Evolutionary conservation across 2,797 vertebrate species (phyloP), one percentile per base, ranked within the genome.

Genomic region (Leucoraja ocellata): DNA sequence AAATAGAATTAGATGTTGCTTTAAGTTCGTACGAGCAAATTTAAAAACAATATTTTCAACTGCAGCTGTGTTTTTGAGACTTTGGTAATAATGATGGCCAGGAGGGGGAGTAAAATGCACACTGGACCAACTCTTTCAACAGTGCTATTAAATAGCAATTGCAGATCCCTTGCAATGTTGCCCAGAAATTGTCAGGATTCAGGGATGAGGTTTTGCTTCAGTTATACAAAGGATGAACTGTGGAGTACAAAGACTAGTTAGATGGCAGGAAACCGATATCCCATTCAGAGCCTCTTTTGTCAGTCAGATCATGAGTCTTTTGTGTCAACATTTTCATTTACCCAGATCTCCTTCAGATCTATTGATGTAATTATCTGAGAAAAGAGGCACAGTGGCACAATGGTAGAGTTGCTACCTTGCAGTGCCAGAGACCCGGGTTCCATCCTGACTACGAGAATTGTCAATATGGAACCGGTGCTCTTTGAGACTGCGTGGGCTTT

Each of bases 1-100:
- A 63, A 93, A 93, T 76, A 71, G 65, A 32, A 36, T 21, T 78
- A 83, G 88, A 21, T 74, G 39, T 2, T n/a, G 74, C 81, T 73
- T 36, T 39, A 65, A 6, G 36, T 88, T 68, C 32, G n/a, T n/a
- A 61, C 6, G 83, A 32, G n/a, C 21, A 4, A 18, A 32, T 36
- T 88, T 36, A 68, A 68, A 88, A 65, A 63, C 61, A 65, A 36
- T 65, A 8, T 86, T 36, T 80, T 83, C 11, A 83, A 88, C 13
- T 18, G n/a, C 58, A 18, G 83, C 14, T 14, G 11, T n/a, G 58
- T 86, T 61, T 32, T 86, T n/a, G 28, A 65, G 61, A 86, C 14
- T 13, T 28, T 32, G n/a, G 83, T 13, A 13, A 28, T 25, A 18
- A 6, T 13, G 83, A 13, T 7, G 39, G 6, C 0, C 9, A 83